These are phyloP conservation scores for Sciaenops ocellatus DNA, from an alignment of 2,797 vertebrate genomes.

Conservation along the genomic window DNA sequence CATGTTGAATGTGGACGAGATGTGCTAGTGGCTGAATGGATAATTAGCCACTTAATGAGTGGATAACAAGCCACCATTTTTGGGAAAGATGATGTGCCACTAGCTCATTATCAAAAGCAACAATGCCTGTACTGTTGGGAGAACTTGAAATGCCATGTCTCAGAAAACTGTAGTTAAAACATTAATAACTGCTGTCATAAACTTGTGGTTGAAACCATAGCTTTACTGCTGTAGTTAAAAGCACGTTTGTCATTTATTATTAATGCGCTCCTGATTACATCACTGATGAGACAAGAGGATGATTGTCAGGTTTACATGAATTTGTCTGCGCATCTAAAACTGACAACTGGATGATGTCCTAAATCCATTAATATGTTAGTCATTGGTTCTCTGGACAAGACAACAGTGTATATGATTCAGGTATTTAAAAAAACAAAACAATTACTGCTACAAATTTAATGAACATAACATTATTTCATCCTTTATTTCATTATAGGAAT, in stretches of 20 bases:
- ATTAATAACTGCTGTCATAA: not conserved
- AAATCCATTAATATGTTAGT: not conserved
- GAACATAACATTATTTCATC: not conserved
- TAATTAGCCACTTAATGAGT: conserved; percentile 33
- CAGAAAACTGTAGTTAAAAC: not conserved
- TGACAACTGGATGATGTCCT: not conserved
- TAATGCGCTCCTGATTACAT: conserved; percentile 11
- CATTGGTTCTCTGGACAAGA: conserved; percentile 1
- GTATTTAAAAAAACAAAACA: not conserved
- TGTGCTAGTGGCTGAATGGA: conserved; percentile 2
- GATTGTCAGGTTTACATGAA: conserved; percentile 7
- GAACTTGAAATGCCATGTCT: not conserved
- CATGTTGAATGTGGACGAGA: conserved; percentile 3
- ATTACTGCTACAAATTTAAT: conserved; percentile 12
- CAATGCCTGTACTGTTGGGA: not conserved
- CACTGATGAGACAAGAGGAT: conserved; percentile 4
- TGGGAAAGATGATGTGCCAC: conserved; percentile 11
- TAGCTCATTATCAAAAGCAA: conserved; percentile 14
- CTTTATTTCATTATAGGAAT: conserved; percentile 2
- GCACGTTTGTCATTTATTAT: not conserved
- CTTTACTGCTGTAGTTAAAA: conserved; percentile 6
- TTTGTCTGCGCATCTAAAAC: conserved; percentile 4
- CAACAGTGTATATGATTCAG: not conserved
- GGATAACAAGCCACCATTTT: conserved; percentile 10
- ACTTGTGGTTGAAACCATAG: not conserved